A percentile compares a stretch with the other conserved stretches of the same genome.
Conservation (phyloP, 2,888 invertebrate species). For the Sipha maydis region DNA sequence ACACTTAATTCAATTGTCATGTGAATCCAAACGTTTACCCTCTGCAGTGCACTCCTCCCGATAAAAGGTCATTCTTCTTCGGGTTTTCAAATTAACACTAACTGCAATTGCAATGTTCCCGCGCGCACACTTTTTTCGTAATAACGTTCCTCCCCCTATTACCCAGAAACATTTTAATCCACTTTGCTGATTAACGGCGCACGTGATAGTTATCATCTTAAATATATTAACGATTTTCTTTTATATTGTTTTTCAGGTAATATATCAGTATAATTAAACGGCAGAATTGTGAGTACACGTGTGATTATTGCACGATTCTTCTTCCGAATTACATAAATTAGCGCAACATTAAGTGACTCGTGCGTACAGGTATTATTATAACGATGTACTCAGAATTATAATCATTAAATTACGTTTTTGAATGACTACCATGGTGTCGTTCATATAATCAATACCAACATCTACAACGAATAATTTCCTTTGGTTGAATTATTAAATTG, state of each 20-base stretch:
- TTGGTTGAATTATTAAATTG: too few relatives aligned
- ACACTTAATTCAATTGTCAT: constrained; percentile 45
- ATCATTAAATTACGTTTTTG: too few relatives aligned
- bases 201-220: neutral
- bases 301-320: neutral
- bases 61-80: neutral
- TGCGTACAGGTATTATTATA: too few relatives aligned
- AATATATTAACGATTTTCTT: constrained; percentile 3
- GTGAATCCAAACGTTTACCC: neutral
- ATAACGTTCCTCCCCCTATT: neutral
- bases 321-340: neutral
- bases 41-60: neutral
- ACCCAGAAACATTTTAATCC: neutral
- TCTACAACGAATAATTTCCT: too few relatives aligned
- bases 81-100: neutral
- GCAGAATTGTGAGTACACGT: neutral
- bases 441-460: too few relatives aligned
- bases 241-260: constrained; percentile 37
- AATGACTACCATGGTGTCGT: too few relatives aligned
- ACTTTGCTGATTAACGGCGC: constrained; percentile 19
- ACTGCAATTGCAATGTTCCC: too few relatives aligned
- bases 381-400: too few relatives aligned
- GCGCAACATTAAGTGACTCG: too few relatives aligned
- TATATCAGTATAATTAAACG: neutral
- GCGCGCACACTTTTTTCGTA: neutral